Percentiles rank a stretch among this genome's conserved stretches.
Conservation (phyloP, 2,797 vertebrate genomes). For the Lepus townsendii region DNA sequence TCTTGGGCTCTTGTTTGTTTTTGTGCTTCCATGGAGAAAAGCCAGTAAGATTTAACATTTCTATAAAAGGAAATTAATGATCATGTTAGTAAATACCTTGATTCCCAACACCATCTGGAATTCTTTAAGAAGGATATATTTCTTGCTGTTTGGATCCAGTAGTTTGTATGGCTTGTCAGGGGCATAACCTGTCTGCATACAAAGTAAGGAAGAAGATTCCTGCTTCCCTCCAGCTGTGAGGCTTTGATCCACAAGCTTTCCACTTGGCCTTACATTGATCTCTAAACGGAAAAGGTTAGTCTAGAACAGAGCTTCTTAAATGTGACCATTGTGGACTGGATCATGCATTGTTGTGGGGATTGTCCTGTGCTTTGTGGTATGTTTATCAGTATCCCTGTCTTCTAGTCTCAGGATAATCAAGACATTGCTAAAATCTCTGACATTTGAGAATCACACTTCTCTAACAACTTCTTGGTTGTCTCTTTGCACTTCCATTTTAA, state of each 20-base stretch:
- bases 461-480: neutral
- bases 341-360: neutral
- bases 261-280: neutral
- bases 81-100: neutral
- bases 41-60: conserved; percentile 39
- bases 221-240: neutral
- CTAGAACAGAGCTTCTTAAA: conserved; percentile 30
- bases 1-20: neutral
- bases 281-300: neutral
- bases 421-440: conserved; percentile 30
- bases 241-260: neutral
- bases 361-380: neutral
- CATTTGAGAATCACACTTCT: neutral
- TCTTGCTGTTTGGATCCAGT: neutral
- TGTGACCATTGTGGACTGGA: neutral
- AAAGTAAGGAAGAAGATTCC: neutral
- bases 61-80: neutral
- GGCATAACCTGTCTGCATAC: neutral
- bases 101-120: neutral
- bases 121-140: neutral
- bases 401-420: neutral
- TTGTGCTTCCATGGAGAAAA: neutral
- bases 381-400: neutral
- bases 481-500: conserved; percentile 67
- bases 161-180: neutral